These are phyloP conservation scores for Siderastrea radians DNA, from an alignment of 92 coral and sea anemone species.

Conservation along the genomic window DNA sequence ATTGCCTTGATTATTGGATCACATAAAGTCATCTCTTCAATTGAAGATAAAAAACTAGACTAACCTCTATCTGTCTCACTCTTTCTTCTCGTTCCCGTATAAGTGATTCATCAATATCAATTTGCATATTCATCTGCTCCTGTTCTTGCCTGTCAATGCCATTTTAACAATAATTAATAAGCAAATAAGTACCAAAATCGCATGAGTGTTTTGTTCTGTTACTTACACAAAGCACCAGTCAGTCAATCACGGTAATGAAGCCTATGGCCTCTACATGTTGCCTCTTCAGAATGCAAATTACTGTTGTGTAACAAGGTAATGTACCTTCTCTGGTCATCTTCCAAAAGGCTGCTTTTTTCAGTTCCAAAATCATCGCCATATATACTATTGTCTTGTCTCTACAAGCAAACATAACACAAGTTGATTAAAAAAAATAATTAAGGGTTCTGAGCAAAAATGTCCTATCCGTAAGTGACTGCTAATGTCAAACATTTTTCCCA, in stretches of 20 bases:
- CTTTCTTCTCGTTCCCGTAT: constrained; percentile 92
- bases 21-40: neutral
- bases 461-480: too few relatives aligned
- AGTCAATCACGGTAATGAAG: too few relatives aligned
- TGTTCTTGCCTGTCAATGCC: constrained; percentile 71
- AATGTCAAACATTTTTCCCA: too few relatives aligned
- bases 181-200: neutral
- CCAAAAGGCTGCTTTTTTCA: constrained; percentile 60
- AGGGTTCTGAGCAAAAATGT: too few relatives aligned
- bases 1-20: neutral
- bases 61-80: constrained; percentile 90
- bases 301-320: neutral
- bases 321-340: constrained; percentile 77
- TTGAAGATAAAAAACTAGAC: neutral
- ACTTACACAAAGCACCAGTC: too few relatives aligned
- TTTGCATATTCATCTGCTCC: constrained; percentile 84
- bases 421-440: too few relatives aligned
- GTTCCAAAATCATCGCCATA: constrained; percentile 53
- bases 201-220: neutral
- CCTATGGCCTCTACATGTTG: too few relatives aligned
- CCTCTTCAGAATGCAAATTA: too few relatives aligned
- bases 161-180: neutral
- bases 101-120: constrained; percentile 84
- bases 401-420: neutral
- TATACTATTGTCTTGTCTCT: constrained; percentile 36